phyloP scores from a whole-genome alignment of 1,140 invertebrate species.

The Zophobas atratus region DNA sequence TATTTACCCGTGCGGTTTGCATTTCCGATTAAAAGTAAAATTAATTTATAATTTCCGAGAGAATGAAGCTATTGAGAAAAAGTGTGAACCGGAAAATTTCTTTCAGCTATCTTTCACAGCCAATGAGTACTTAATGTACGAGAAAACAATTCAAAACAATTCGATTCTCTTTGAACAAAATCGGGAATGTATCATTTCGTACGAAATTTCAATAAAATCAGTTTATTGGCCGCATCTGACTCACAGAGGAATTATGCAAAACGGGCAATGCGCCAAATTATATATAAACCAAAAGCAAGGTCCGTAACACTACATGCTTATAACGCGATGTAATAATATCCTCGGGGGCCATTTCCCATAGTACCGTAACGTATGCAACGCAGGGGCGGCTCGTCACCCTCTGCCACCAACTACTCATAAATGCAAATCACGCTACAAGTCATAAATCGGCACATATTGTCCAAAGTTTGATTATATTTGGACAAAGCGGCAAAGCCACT shows the following conservation, averaged over 20 bases:
- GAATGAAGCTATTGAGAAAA: not conserved
- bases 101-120: conserved; percentile 8
- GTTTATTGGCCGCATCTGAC: conserved; percentile 50
- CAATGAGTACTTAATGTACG: conserved; percentile 10
- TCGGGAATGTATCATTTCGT: conserved; percentile 10
- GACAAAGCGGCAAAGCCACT: too few species aligned
- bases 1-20: too few species aligned
- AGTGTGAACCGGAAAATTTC: conserved; percentile 19
- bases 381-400: conserved; percentile 12
- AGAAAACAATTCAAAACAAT: conserved; percentile 9
- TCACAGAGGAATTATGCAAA: conserved; percentile 49
- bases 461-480: too few species aligned
- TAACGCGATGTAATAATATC: conserved; percentile 39
- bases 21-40: too few species aligned
- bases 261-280: conserved; percentile 49
- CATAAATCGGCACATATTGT: too few species aligned
- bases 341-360: conserved; percentile 9
- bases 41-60: not conserved
- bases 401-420: not conserved
- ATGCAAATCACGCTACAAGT: not conserved
- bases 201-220: conserved; percentile 27
- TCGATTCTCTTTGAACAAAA: not conserved
- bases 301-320: conserved; percentile 40
- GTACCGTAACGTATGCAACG: conserved; percentile 2
- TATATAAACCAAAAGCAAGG: conserved; percentile 46